These are phyloP conservation scores for Ctenomys sociabilis DNA, from an alignment of 2,113 vertebrate genomes.

Conservation along the genomic window DNA sequence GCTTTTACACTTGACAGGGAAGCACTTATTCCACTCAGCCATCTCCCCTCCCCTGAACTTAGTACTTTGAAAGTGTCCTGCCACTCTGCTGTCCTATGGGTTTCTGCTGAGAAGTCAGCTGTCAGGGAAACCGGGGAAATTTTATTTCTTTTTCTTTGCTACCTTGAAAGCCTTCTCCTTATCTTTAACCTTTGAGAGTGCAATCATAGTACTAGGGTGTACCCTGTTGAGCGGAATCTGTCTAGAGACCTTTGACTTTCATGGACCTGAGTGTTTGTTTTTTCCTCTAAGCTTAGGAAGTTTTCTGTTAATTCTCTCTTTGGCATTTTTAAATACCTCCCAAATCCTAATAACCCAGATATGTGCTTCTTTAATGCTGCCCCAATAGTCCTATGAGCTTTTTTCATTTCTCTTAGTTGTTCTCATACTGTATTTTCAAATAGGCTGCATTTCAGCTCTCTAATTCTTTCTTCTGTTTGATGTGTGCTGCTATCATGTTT, in stretches of 20 bases:
- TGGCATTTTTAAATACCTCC: neutral
- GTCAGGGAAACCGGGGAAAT: neutral
- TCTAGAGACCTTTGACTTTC: neutral
- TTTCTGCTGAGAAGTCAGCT: neutral
- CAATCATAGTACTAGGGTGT: neutral
- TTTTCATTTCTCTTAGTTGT: neutral
- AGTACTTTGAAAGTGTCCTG: neutral
- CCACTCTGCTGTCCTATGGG: neutral
- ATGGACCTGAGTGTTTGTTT: neutral
- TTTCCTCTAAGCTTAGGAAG: neutral
- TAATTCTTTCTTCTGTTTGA: neutral
- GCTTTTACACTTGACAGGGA: too few relatives aligned
- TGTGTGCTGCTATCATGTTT: neutral
- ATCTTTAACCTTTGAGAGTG: neutral
- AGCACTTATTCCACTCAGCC: too few relatives aligned
- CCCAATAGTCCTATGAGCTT: neutral
- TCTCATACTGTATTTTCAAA: neutral
- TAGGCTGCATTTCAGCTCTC: neutral
- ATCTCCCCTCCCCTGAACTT: too few relatives aligned
- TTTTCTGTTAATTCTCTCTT: neutral
- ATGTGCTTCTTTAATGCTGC: neutral
- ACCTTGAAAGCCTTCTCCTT: neutral
- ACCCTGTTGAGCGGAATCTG: neutral
- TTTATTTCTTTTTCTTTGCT: neutral
- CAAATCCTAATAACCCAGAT: neutral